These are phyloP conservation scores for Rotaria magnacalcarata DNA, from an alignment of 2,888 invertebrate genomes.

Conservation along the genomic window DNA sequence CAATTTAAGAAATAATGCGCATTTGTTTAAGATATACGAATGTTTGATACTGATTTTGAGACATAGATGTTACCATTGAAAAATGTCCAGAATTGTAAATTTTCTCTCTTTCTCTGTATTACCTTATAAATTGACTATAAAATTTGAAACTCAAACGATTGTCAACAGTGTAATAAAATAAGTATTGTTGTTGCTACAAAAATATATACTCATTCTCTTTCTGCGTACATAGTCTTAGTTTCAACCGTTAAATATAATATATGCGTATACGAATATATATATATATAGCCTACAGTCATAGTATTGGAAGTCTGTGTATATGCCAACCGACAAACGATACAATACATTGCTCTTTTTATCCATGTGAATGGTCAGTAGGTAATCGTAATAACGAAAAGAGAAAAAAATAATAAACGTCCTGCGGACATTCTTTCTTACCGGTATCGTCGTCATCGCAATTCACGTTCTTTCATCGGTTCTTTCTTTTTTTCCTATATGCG, in stretches of 20 bases:
- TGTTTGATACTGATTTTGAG: background rate
- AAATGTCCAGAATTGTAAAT: background rate
- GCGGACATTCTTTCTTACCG: background rate
- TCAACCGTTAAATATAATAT: background rate
- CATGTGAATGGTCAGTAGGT: background rate
- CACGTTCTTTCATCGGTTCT: slow-evolving; percentile 18
- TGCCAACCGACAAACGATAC: background rate
- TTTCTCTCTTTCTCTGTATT: background rate
- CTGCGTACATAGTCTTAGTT: background rate
- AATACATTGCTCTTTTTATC: background rate
- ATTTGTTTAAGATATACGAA: background rate
- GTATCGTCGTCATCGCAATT: background rate
- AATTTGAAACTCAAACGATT: slow-evolving; percentile 28
- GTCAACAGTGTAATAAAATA: slow-evolving; percentile 7
- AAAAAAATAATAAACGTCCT: background rate
- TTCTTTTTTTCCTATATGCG: background rate
- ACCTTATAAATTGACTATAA: background rate
- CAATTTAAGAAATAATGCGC: background rate
- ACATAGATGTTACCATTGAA: background rate
- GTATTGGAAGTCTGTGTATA: background rate
- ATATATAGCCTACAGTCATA: background rate
- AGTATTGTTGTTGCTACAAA: slow-evolving; percentile 7
- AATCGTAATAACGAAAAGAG: background rate
- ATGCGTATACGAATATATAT: background rate
- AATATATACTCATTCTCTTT: background rate